A percentile compares a stretch with the other conserved stretches of the same genome.
Conservation (phyloP, 2,888 invertebrate species). For the Caradrina clavipalpis region DNA sequence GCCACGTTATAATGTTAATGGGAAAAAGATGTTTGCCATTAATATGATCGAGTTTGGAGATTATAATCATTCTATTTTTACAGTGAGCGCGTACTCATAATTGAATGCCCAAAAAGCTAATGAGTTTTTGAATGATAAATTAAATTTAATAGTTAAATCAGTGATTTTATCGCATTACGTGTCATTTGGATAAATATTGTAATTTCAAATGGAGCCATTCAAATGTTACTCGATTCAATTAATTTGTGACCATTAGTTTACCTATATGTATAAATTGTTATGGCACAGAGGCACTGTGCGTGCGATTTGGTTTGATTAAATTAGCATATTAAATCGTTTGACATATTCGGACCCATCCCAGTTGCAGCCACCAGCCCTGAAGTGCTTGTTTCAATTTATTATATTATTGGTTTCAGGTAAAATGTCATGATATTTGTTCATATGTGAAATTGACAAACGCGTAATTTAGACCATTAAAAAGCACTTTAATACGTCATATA, state of each 20-base stretch:
- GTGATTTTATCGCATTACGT: too few species aligned
- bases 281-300: constrained; percentile 29
- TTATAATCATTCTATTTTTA: constrained; percentile 6
- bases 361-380: constrained; percentile 18
- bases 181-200: not conserved
- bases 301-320: constrained; percentile 61
- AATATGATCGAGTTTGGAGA: not conserved
- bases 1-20: constrained; percentile 7
- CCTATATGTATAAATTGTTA: constrained; percentile 42
- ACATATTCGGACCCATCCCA: constrained; percentile 27
- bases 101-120: not conserved
- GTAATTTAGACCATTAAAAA: too few species aligned
- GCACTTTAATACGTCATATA: too few species aligned
- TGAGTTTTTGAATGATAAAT: not conserved
- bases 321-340: constrained; percentile 59
- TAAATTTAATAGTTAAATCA: too few species aligned
- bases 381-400: constrained; percentile 18
- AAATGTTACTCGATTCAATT: constrained; percentile 26
- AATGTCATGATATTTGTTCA: not conserved
- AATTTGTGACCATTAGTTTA: constrained; percentile 34
- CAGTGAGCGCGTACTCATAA: not conserved
- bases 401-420: not conserved
- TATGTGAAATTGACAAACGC: too few species aligned
- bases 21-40: constrained; percentile 17
- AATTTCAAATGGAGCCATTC: constrained; percentile 18